Evolutionary conservation across 1,140 invertebrate genomes (phyloP).

Genomic region (Caenorhabditis inopinata): DNA sequence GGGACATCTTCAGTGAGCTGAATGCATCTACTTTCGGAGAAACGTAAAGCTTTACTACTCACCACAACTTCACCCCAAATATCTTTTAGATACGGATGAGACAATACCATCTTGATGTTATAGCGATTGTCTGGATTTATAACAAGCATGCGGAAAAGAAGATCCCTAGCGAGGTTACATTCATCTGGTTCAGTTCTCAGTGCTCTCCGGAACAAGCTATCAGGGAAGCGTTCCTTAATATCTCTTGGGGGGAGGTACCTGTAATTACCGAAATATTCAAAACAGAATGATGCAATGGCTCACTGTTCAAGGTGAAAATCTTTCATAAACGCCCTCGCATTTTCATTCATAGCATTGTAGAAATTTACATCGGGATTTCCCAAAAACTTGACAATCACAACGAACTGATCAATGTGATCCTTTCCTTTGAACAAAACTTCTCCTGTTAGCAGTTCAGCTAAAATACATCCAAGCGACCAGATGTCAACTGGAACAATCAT

Average conservation of each 20-base stretch:
- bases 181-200: neutral
- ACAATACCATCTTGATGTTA: neutral
- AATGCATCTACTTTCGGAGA: too few species aligned
- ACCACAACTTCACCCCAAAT: neutral
- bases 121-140: neutral
- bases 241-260: neutral
- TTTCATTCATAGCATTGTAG: neutral
- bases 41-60: too few species aligned
- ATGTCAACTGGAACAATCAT: constrained; percentile 85
- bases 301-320: too few species aligned
- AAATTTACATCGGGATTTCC: neutral
- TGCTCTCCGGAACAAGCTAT: neutral
- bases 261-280: neutral
- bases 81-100: neutral
- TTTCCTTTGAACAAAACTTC: constrained; percentile 94
- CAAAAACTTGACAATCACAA: neutral
- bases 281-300: too few species aligned
- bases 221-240: neutral
- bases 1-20: too few species aligned
- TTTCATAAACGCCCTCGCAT: neutral
- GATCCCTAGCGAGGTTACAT: neutral
- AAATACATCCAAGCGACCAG: constrained; percentile 98
- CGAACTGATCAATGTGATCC: constrained; percentile 77
- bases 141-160: neutral
- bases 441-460: constrained; percentile 89